Conservation (phyloP, 2,888 invertebrate genomes). For the Nomada lathburiana region DNA sequence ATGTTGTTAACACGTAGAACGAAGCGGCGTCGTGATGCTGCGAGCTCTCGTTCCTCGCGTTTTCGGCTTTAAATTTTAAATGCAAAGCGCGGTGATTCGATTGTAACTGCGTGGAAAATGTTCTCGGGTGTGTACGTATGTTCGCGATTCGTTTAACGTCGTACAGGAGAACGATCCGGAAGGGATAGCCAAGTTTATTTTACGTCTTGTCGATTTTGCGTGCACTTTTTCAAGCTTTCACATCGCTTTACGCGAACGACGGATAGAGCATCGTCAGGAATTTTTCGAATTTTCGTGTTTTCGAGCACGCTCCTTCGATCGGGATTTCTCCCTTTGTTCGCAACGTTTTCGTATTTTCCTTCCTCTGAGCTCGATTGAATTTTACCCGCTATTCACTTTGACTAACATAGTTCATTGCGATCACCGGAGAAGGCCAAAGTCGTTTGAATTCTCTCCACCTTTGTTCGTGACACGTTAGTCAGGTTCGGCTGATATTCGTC, state of each 20-base stretch:
- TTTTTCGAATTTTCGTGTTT: not conserved
- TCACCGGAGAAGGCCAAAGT: not conserved
- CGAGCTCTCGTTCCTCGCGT: not conserved
- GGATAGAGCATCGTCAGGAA: not conserved
- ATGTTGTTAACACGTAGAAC: not conserved
- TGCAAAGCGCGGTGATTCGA: constrained; percentile 21
- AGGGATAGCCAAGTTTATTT: constrained; percentile 23
- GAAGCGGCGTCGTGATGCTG: not conserved
- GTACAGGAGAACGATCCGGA: not conserved
- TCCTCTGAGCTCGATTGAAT: not conserved
- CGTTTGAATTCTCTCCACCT: not conserved
- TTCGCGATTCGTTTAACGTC: constrained; percentile 1
- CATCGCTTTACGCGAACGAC: not conserved
- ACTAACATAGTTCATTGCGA: not conserved
- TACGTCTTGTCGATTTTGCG: constrained; percentile 1
- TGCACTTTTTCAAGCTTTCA: constrained; percentile 4
- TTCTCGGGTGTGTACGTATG: not conserved
- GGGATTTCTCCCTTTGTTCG: constrained; percentile 13
- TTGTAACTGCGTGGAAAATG: constrained; percentile 20
- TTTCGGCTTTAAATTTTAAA: constrained; percentile 32
- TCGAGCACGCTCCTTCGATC: constrained; percentile 10
- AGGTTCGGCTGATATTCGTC: too few relatives aligned
- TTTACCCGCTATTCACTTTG: not conserved
- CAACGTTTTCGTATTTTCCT: constrained; percentile 10
- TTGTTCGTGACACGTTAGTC: too few relatives aligned